Evolutionary conservation across 2,888 invertebrate genomes (phyloP), one percentile per base, ranked within the genome.

Genomic region (Hecatera dysodea): DNA sequence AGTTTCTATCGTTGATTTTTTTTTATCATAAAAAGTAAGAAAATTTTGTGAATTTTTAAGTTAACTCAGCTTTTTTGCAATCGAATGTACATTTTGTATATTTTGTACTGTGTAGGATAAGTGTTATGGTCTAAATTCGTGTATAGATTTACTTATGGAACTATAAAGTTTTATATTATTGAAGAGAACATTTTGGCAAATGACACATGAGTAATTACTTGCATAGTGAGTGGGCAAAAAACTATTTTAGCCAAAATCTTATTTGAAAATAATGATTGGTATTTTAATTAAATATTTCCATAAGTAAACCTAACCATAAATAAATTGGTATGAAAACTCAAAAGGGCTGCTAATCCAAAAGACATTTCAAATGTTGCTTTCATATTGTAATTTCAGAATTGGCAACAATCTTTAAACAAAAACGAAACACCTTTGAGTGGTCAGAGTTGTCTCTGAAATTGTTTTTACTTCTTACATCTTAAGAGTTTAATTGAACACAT

Each of bases 71-170:
- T 75, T 75, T 71, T 87, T 83, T 82, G 75, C 75, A 75, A 81
- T 81, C 73, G 71, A 81, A 86, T 89, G 88, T 89, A 89, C 84
- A 89, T 88, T 88, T 86, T 89, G 90, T 89, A 89, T 88, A 87
- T 89, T 89, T 88, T 87, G 82, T 85, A 87, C 81, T 83, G 75
- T 84, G 62, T 88, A 84, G 84, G 67, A 71, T 86, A 89, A 88
- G 86, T 80, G 79, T 80, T 81, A 80, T 57, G 70, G 80, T 62
- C 29, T 71, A 72, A 67, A 77, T 57, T 33, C n/a, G 57, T 77
- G 72, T 50, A 36, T 86, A 75, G 71, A 61, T 84, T 81, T 81
- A 81, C 70, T 77, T 79, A 64, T 68, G 79, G 68, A 56, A 70
- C 52, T 9, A 53, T 24, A 29, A 39, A 33, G 60, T 55, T 63